Conservation (phyloP, 2,113 vertebrate genomes). For the Procavia capensis region DNA sequence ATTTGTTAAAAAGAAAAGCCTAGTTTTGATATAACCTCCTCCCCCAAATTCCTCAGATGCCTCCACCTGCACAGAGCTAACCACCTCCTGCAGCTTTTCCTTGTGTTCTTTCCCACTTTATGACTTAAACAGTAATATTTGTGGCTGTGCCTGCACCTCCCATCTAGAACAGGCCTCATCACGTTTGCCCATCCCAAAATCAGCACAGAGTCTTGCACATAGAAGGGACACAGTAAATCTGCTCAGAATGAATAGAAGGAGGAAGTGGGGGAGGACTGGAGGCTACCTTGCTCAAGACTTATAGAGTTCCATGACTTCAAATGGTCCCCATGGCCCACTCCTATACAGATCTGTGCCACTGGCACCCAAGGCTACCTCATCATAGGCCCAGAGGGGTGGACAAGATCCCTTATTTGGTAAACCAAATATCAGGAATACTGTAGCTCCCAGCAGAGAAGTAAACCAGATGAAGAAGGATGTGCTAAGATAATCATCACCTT, state of each 20-base stretch:
- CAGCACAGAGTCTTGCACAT: not conserved
- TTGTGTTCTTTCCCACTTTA: not conserved
- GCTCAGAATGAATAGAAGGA: too few relatives aligned
- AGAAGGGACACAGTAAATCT: not conserved
- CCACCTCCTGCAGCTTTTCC: accelerated
- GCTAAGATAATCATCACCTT: not conserved
- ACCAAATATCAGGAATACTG: not conserved
- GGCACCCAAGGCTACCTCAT: not conserved
- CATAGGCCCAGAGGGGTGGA: not conserved
- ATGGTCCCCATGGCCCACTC: not conserved
- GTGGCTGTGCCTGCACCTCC: not conserved
- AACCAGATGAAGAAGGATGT: not conserved
- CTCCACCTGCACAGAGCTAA: not conserved
- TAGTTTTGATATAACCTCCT: too few relatives aligned
- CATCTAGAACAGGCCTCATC: not conserved
- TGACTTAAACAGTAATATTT: not conserved
- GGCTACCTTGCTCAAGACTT: too few relatives aligned
- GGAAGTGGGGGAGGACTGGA: not conserved
- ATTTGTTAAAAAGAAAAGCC: not conserved
- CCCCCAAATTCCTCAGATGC: not conserved
- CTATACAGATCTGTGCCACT: not conserved
- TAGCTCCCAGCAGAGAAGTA: not conserved
- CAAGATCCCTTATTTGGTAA: not conserved
- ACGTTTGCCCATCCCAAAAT: not conserved
- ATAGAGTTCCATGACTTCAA: not conserved